phyloP scores from a whole-genome alignment of 2,888 invertebrate genomes.

The Chalcis sispes region DNA sequence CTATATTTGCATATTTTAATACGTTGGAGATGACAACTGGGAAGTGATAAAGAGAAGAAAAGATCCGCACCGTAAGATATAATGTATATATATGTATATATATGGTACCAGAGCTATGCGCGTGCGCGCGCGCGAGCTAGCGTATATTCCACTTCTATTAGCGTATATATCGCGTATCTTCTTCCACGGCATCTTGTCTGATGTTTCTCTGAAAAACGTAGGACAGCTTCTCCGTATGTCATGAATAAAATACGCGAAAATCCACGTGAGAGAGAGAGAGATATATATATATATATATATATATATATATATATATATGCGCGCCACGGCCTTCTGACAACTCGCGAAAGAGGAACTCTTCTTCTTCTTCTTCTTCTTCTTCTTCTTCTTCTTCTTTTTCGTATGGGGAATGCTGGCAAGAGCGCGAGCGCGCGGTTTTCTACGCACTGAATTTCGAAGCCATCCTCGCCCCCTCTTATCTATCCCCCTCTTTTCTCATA shows the following conservation, averaged over 20 bases:
- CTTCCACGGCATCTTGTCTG: slow-evolving; percentile 8
- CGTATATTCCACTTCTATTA: slow-evolving; percentile 44
- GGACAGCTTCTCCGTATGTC: slow-evolving; percentile 63
- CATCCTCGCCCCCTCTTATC: too few relatives aligned
- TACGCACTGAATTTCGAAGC: slow-evolving; percentile 36
- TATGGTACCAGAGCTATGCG: slow-evolving; percentile 21
- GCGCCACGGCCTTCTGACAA: slow-evolving; percentile 58
- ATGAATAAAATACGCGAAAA: slow-evolving; percentile 66
- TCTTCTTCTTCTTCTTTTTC: too few relatives aligned
- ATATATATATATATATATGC: too few relatives aligned
- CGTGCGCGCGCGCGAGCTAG: too few relatives aligned
- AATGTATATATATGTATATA: not conserved
- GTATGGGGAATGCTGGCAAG: not conserved
- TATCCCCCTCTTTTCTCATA: too few relatives aligned
- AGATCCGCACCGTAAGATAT: slow-evolving; percentile 3
- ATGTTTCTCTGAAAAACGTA: slow-evolving; percentile 58
- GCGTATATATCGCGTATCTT: slow-evolving; percentile 34
- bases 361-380: too few relatives aligned
- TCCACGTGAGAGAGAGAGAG: slow-evolving; percentile 28
- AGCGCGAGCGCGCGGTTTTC: slow-evolving; percentile 56
- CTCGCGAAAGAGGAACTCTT: slow-evolving; percentile 48
- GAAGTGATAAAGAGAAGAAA: slow-evolving; percentile 40
- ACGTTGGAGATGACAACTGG: not conserved
- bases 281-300: too few relatives aligned
- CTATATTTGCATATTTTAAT: slow-evolving; percentile 38